These are phyloP conservation scores for Sander vitreus DNA, from an alignment of 2,113 vertebrate genomes.

Conservation along the genomic window DNA sequence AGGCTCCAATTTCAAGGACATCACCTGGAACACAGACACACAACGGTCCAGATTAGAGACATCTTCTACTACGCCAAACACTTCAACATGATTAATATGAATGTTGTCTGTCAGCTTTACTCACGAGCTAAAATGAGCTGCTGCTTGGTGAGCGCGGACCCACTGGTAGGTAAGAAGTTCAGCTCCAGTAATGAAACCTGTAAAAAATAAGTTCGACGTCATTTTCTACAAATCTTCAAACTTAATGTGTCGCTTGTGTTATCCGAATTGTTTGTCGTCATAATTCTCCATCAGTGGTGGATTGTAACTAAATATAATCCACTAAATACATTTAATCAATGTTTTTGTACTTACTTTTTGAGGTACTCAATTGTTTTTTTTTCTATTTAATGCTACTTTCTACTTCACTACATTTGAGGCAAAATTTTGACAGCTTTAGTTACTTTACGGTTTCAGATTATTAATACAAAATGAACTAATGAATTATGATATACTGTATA, in stretches of 20 bases:
- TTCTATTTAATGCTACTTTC: neutral
- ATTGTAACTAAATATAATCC: neutral
- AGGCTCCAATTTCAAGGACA: constrained; percentile 93
- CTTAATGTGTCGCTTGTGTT: neutral
- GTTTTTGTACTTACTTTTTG: neutral
- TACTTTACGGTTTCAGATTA: neutral
- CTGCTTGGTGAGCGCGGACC: constrained; percentile 90
- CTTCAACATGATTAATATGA: neutral
- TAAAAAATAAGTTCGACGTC: neutral
- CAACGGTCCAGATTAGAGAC: neutral
- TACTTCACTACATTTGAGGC: neutral
- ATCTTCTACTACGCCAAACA: neutral
- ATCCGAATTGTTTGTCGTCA: no score
- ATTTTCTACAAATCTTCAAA: neutral
- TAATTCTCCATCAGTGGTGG: neutral
- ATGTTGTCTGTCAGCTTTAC: constrained; percentile 59
- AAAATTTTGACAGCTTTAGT: neutral
- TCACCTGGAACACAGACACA: constrained; percentile 84
- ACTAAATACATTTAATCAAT: neutral
- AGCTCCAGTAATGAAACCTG: constrained; percentile 92
- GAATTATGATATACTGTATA: neutral
- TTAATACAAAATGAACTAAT: neutral
- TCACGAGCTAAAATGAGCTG: constrained; percentile 94
- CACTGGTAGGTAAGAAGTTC: constrained; percentile 92
- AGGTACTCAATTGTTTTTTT: no score